phyloP scores from a whole-genome alignment of 2,888 invertebrate genomes.

The Zhuqinia jingwanae region DNA sequence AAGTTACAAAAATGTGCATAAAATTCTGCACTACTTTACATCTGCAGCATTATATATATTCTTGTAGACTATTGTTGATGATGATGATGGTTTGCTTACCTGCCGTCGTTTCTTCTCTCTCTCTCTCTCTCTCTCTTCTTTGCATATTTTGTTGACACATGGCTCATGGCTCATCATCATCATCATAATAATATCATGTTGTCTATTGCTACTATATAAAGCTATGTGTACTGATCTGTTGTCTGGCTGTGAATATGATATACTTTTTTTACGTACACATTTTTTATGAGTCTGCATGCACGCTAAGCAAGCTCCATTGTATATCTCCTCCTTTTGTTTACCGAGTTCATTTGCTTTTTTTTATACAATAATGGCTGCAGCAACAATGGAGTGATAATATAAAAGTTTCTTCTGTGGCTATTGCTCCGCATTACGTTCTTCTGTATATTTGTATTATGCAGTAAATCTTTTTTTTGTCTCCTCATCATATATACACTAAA shows the following conservation, averaged over 20 bases:
- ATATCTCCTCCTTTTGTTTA: constrained; percentile 45
- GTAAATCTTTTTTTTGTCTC: constrained; percentile 14
- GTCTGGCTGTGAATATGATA: constrained; percentile 49
- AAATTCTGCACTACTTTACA: constrained; percentile 44
- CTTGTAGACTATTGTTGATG: not conserved
- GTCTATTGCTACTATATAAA: constrained; percentile 3
- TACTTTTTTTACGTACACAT: constrained; percentile 20
- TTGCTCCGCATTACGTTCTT: constrained; percentile 12
- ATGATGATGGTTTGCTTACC: constrained; percentile 52
- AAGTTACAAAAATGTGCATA: constrained; percentile 57
- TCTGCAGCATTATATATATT: not conserved
- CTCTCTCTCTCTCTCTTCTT: constrained; percentile 25
- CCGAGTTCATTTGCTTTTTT: constrained; percentile 55
- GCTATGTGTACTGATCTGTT: constrained; percentile 15
- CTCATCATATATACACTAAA: not conserved
- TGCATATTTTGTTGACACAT: constrained; percentile 65
- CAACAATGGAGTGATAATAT: constrained; percentile 36
- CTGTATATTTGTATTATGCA: not conserved
- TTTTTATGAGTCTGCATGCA: constrained; percentile 4
- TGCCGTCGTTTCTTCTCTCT: not conserved
- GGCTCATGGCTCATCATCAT: constrained; percentile 66
- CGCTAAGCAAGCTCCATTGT: constrained; percentile 27
- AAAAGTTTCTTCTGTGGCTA: not conserved
- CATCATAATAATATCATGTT: constrained; percentile 54
- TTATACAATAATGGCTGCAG: not conserved